Evolutionary conservation across 2,888 invertebrate species (phyloP), one percentile per base, ranked within the genome.

Genomic region (Drosophila nr. medialis): DNA sequence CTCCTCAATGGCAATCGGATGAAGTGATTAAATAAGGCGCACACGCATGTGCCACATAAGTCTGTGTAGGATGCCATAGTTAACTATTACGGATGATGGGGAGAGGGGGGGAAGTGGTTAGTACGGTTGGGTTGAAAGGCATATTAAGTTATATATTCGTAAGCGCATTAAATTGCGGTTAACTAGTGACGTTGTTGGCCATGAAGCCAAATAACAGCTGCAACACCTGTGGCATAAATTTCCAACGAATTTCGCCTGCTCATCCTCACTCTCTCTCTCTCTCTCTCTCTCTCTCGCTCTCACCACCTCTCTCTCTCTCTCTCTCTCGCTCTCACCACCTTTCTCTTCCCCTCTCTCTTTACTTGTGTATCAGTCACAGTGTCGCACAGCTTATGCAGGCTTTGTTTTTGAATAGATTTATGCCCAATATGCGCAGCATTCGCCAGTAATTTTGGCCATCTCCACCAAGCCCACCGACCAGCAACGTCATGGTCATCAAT

Each of bases 391-490:
- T 55, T 66, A 53, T 67, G 72, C 72, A 62, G 67, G 72, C 81
- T 72, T 71, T 75, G 63, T 67, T 53, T 74, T 69, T 70, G 75
- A 53, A 70, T 75, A 75, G 85, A 89, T 84, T 89, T 86, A 84
- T 86, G 81, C 87, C 73, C 84, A 89, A 89, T 85, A 83, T 85
- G 81, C 89, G 74, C 78, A 89, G 72, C 81, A 78, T 80, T 85
- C 64, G 64, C 60, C 70, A 54, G 72, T 54, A 75, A 83, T 86
- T 86, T 83, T 80, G 63, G 58, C 42, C 72, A 69, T 15, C 15
- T 18, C 15, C 10, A 18, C 27, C 30, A 45, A 36, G 21, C 13
- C 15, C 15, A 50, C 29, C 15, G 27, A 10, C 36, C 36, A 21
- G 2, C 34, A 15, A 11, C 45, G 34, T 11, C 64, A 75, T 64